Evolutionary conservation across 2,797 vertebrate species (phyloP), one percentile per base, ranked within the genome.

Genomic region (Diplodus puntazzo): DNA sequence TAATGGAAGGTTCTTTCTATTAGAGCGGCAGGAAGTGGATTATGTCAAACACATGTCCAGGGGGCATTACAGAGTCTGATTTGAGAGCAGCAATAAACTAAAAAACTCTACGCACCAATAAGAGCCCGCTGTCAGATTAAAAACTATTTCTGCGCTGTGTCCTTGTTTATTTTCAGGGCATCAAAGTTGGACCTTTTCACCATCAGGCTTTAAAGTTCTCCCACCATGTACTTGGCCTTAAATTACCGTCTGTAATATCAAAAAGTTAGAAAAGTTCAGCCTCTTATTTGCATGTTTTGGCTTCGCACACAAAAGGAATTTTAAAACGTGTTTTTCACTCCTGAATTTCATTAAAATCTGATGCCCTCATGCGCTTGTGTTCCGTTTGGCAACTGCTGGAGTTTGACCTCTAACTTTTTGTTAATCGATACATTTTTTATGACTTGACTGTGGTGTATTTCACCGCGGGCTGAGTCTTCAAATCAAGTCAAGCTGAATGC

Each of bases 391-490:
- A 64, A 48, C 17, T 25, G 43, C 27, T 25, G 13, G 23, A 62
- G 43, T 53, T 64, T 74, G 75, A 71, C 55, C 72, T 30, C 30
- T 58, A 70, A 39, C 5, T 67, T 73, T 73, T 30, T 46, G 13
- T 75, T 77, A 69, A 75, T 79, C 43, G 42, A 54, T 79, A 45
- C 52, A 68, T 79, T 50, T 81, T 81, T 80, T 45, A 87, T 63
- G 61, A 50, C 25, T 39, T 63, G 61, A 50, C 25, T 39, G 17
- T 13, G 10, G 14, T 58, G 23, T 21, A 14, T 46, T 67, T 58
- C 23, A 62, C 67, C 18, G 71, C 2, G 27, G 69, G 70, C 39
- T 46, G 55, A 7, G 71, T 71, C 52, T 34, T 57, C 30, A 45
- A 17, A 42, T 48, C 39, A 68, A 59, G 58, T 58, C 72, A 75